A percentile compares a stretch with the other conserved stretches of the same genome.
Conservation (phyloP, 2,113 vertebrate species). For the Callionymus lyra region DNA sequence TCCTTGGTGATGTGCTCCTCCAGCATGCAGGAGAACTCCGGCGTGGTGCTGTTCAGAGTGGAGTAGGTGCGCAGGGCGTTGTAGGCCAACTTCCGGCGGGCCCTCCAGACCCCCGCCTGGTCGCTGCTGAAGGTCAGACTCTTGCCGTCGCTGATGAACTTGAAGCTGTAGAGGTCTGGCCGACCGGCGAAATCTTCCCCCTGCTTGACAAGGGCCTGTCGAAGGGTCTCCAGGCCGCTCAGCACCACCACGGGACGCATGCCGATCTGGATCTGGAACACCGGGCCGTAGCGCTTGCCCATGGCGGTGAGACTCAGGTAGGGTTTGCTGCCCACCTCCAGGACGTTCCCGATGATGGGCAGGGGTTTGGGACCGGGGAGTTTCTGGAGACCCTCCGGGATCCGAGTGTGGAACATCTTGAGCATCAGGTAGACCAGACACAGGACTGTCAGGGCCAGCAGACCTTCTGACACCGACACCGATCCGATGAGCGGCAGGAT, state of each 20-base stretch:
- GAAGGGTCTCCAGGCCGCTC: conserved; percentile 69
- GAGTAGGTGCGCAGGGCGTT: conserved; percentile 71
- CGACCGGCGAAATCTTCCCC: conserved; percentile 81
- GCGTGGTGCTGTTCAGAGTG: conserved; percentile 25
- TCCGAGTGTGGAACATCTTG: conserved; percentile 27
- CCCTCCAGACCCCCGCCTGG: conserved; percentile 59
- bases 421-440: conserved; percentile 67
- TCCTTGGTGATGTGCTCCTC: conserved; percentile 77
- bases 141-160: conserved; percentile 48
- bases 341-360: conserved; percentile 75
- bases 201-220: conserved; percentile 79
- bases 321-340: conserved; percentile 68
- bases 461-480: conserved; percentile 63
- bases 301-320: conserved; percentile 74
- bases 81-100: conserved; percentile 68
- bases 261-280: conserved; percentile 80
- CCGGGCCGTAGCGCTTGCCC: conserved; percentile 71
- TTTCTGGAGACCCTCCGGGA: conserved; percentile 70
- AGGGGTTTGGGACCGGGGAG: conserved; percentile 74
- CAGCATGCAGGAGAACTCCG: conserved; percentile 56
- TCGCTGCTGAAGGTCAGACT: conserved; percentile 72
- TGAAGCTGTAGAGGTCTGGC: conserved; percentile 72
- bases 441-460: conserved; percentile 57
- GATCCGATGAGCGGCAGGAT: conserved; percentile 52
- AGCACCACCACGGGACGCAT: conserved; percentile 80